Conservation (phyloP, 2,113 vertebrate species). For the Myxocyprinus asiaticus region DNA sequence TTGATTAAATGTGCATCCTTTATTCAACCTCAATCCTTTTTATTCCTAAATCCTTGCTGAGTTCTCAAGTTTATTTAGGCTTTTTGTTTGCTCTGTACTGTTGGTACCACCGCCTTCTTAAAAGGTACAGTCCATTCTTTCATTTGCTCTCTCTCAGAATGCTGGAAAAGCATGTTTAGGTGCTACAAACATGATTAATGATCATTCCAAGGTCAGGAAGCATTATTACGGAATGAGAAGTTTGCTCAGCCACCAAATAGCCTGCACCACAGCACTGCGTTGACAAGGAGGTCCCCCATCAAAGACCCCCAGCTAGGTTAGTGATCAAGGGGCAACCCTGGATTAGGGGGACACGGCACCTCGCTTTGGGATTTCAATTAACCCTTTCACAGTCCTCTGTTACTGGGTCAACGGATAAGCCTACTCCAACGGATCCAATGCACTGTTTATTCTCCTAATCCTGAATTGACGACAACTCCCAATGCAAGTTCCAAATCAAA, state of each 20-base stretch:
- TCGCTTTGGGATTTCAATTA: constrained; percentile 38
- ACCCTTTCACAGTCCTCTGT: constrained; percentile 44
- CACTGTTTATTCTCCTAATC: constrained; percentile 21
- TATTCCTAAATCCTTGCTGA: not conserved
- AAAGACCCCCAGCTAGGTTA: constrained; percentile 45
- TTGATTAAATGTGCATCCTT: not conserved
- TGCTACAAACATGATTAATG: constrained; percentile 19
- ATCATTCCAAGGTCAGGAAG: constrained; percentile 19
- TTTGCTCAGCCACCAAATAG: not conserved
- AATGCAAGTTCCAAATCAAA: constrained; percentile 14
- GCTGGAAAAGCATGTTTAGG: constrained; percentile 32
- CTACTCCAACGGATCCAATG: not conserved
- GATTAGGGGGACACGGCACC: constrained; percentile 33
- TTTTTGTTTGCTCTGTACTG: not conserved
- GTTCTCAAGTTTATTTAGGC: not conserved
- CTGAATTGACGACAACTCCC: constrained; percentile 18
- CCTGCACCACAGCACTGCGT: not conserved
- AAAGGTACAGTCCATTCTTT: not conserved
- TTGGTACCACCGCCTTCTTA: constrained; percentile 7
- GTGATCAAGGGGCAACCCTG: constrained; percentile 53
- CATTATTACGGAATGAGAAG: constrained; percentile 1
- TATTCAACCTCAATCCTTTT: constrained; percentile 1
- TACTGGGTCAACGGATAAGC: constrained; percentile 20
- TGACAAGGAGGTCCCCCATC: not conserved
- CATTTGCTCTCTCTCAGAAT: not conserved